Evolutionary conservation across 2,113 vertebrate genomes (phyloP).

Genomic region (Psephotus haematonotus): DNA sequence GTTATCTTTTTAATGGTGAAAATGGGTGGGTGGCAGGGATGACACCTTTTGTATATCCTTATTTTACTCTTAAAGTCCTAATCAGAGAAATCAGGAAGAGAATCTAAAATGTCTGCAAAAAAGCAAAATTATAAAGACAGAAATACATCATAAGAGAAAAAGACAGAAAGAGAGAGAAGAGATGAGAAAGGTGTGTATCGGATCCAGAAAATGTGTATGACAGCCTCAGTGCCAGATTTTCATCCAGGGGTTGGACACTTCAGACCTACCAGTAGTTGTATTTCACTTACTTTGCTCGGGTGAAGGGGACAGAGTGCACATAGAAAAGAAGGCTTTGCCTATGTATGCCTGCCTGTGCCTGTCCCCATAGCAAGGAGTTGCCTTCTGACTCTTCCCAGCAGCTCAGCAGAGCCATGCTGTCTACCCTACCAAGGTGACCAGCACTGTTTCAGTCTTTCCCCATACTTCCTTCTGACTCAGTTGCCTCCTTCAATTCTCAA

Average conservation of each 20-base stretch:
- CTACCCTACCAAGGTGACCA: background rate
- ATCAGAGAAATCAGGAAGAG: background rate
- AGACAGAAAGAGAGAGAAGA: background rate
- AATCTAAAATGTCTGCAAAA: background rate
- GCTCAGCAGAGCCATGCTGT: background rate
- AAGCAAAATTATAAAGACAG: background rate
- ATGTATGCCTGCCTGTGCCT: accelerated
- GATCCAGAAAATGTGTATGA: background rate
- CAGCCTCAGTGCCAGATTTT: background rate
- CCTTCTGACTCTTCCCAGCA: background rate
- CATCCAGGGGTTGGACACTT: background rate
- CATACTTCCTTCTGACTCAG: background rate
- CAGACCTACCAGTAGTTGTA: background rate
- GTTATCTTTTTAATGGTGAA: background rate
- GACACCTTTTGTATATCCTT: background rate
- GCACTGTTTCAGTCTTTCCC: background rate
- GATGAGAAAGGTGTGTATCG: background rate
- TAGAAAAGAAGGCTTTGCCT: background rate
- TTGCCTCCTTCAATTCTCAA: background rate
- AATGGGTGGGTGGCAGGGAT: accelerated
- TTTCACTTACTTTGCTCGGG: background rate
- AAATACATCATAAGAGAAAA: background rate
- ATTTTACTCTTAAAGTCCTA: background rate
- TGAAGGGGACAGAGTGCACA: accelerated
- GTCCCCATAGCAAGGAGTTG: background rate